Evolutionary conservation across 2,797 vertebrate genomes (phyloP), one percentile per base, ranked within the genome.

Genomic region (Trematomus bernacchii): DNA sequence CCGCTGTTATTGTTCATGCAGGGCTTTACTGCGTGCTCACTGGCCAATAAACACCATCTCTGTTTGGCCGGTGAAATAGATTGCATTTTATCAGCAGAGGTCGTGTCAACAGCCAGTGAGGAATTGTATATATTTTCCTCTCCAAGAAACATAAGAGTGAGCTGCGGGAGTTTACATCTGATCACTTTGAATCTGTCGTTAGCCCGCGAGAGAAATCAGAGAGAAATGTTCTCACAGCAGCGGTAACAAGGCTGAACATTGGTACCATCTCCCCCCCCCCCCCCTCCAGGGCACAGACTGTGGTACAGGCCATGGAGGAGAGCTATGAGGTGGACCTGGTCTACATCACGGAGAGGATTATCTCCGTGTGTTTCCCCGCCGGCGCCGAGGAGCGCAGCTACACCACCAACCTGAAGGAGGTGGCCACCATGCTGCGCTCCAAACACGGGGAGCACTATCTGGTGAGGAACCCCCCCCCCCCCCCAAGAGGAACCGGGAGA

Each of bases 271-370:
- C 6, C 4, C 33, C 33, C 30, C 30, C 30, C 30, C 33, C 33
- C 33, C 33, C 8, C 30, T 64, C 14, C 82, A 94, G 92, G 83
- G 92, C 90, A 79, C 91, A 90, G 88, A 95, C 96, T 47, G 87
- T 96, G 90, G 95, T 94, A 8, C 93, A 88, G 30, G 88, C 93
- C 93, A 96, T 96, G 96, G 98, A 98, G 93, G 97, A 97, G 91
- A 96, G 90, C 91, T 98, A 97, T 44, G 98, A 99, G 88, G 94
- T 99, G 92, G 98, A 99, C 89, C 92, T 99, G 92, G 96, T 98
- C 81, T 99, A 99, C 54, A 96, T 99, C 95, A 99, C 98, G 0
- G 98, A 99, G 93, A 93, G 98, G 83, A 99, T 99, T 92, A 98
- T 99, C 27, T 98, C 97, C 0, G 94, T 99, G 80, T 97, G 96